Percentiles rank a stretch among this genome's conserved stretches.
Conservation (phyloP, 2,113 vertebrate species). For the Pterocles orientalis region DNA sequence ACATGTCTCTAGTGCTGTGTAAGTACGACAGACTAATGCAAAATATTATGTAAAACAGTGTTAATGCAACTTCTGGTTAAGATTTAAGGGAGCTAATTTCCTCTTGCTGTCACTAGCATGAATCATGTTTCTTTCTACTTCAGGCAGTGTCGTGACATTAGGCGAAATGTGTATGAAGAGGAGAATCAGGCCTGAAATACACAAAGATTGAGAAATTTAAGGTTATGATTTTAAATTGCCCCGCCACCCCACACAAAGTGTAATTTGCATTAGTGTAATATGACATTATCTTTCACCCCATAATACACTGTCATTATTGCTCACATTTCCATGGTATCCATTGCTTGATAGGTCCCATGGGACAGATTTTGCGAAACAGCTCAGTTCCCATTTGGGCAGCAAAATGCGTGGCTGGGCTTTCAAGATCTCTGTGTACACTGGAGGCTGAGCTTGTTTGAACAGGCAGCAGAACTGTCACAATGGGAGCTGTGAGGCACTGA, state of each 20-base stretch:
- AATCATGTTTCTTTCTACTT: conserved; percentile 36
- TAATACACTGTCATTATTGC: conserved; percentile 54
- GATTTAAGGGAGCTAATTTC: conserved; percentile 33
- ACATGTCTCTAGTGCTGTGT: neutral
- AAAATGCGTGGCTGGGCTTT: conserved; percentile 39
- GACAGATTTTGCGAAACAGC: conserved; percentile 57
- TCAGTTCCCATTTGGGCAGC: conserved; percentile 41
- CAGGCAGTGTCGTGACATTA: conserved; percentile 18
- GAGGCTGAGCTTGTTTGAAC: conserved; percentile 38
- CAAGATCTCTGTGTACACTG: neutral
- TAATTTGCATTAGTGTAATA: conserved; percentile 55
- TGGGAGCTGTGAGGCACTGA: neutral
- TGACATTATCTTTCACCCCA: conserved; percentile 56
- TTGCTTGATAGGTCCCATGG: conserved; percentile 27
- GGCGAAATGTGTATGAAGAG: neutral
- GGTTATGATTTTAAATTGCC: conserved; percentile 50
- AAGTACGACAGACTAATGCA: conserved; percentile 53
- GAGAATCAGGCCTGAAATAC: neutral
- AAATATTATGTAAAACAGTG: conserved; percentile 49
- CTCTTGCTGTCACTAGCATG: conserved; percentile 32
- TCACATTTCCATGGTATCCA: conserved; percentile 64
- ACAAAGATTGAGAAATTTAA: conserved; percentile 25
- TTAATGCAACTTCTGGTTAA: conserved; percentile 52
- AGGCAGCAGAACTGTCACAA: conserved; percentile 25
- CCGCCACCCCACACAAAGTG: neutral